These are phyloP conservation scores for Holotrichia oblita DNA, from an alignment of 1,140 invertebrate species.

Conservation along the genomic window DNA sequence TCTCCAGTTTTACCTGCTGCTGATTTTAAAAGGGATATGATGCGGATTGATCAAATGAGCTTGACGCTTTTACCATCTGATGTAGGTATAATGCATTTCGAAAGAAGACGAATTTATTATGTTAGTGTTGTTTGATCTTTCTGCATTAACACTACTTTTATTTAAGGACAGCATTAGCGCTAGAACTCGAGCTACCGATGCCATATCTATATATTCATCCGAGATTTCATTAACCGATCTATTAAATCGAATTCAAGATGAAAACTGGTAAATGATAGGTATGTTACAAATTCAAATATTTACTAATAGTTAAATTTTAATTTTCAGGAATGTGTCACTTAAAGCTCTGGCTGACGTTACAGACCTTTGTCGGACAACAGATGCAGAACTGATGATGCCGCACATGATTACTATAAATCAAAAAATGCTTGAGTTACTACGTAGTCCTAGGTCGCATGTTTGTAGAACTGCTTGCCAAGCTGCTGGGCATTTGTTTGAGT, in stretches of 20 bases:
- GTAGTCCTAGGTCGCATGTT: constrained; percentile 58
- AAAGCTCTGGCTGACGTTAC: constrained; percentile 56
- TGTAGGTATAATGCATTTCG: not conserved
- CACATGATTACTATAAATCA: constrained; percentile 60
- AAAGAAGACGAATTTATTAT: too few species aligned
- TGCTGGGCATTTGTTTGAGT: constrained; percentile 59
- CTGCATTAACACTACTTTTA: not conserved
- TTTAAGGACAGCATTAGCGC: constrained; percentile 26
- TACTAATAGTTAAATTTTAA: constrained; percentile 18
- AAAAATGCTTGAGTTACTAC: constrained; percentile 56
- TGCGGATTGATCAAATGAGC: constrained; percentile 40
- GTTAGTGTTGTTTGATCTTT: not conserved
- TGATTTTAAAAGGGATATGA: constrained; percentile 39
- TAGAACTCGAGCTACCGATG: constrained; percentile 37
- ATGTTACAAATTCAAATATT: constrained; percentile 2
- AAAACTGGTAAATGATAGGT: constrained; percentile 50
- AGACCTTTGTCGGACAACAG: constrained; percentile 51
- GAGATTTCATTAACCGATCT: constrained; percentile 44
- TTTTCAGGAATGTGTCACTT: constrained; percentile 52
- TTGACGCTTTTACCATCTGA: constrained; percentile 38
- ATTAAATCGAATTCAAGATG: constrained; percentile 49
- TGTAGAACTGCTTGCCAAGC: constrained; percentile 60
- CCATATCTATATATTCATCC: constrained; percentile 37
- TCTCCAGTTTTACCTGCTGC: not conserved
- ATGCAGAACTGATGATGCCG: constrained; percentile 50